phyloP scores from a whole-genome alignment of 92 coral and sea anemone genomes.

The Palythoa grandiflora region DNA sequence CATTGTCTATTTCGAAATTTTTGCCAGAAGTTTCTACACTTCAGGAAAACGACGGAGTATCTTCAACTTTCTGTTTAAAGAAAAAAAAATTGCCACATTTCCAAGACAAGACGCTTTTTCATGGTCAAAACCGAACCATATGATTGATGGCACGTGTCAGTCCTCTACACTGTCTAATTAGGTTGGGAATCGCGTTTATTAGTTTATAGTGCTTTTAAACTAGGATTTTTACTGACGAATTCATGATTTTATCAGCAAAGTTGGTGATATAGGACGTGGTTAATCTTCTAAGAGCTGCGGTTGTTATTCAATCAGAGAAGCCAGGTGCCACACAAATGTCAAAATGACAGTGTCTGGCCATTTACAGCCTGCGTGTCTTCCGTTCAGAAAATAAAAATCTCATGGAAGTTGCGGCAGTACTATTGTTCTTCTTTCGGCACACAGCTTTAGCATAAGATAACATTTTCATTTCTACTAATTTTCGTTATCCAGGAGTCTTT shows the following conservation, averaged over 20 bases:
- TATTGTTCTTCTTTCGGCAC: too few species aligned
- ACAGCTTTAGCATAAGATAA: too few species aligned
- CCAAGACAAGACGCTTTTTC: not conserved
- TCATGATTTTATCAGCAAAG: not conserved
- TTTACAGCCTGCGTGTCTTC: not conserved
- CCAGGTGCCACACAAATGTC: not conserved
- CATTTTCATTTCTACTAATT: too few species aligned
- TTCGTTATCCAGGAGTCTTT: too few species aligned
- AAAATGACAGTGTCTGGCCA: not conserved
- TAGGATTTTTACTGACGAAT: not conserved
- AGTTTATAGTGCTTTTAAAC: slow-evolving; percentile 6
- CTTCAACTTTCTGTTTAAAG: not conserved
- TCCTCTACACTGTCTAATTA: not conserved
- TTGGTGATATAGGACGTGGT: not conserved
- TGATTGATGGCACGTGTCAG: not conserved
- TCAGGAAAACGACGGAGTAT: not conserved
- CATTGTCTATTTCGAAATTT: not conserved
- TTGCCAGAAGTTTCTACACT: not conserved
- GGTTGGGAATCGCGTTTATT: not conserved
- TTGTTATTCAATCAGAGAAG: not conserved
- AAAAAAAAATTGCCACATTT: not conserved
- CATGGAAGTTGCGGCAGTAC: too few species aligned
- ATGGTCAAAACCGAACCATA: not conserved
- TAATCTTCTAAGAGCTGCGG: not conserved
- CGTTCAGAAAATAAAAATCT: not conserved